These are phyloP conservation scores for Campylomormyrus tamandua DNA, from an alignment of 2,113 vertebrate species.

Conservation along the genomic window DNA sequence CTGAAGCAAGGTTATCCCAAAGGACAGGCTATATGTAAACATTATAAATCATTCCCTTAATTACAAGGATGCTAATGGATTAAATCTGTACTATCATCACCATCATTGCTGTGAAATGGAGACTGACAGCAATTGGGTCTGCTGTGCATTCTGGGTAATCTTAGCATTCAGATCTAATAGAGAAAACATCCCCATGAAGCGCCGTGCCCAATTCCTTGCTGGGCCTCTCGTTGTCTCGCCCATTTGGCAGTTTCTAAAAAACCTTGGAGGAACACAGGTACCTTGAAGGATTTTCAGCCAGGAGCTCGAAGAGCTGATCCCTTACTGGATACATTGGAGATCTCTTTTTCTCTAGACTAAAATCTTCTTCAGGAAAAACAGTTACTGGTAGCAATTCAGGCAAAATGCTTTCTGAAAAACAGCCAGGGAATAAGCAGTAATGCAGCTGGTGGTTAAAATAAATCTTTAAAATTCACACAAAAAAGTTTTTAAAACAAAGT, in stretches of 20 bases:
- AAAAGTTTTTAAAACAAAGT: background rate
- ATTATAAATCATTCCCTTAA: background rate
- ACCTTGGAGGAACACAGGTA: background rate
- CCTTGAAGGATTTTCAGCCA: background rate
- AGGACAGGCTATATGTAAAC: background rate
- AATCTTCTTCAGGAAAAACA: background rate
- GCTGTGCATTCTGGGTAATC: background rate
- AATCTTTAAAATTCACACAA: background rate
- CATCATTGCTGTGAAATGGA: background rate
- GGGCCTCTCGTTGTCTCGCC: background rate
- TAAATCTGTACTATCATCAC: background rate
- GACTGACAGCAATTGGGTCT: background rate
- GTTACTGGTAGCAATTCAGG: background rate
- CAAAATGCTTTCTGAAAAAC: background rate
- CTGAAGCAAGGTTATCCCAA: background rate
- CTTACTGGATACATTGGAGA: background rate
- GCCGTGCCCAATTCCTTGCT: background rate
- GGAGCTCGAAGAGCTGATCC: background rate
- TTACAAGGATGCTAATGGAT: background rate
- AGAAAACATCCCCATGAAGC: background rate
- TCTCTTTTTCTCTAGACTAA: background rate
- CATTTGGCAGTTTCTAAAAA: background rate
- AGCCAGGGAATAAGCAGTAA: background rate
- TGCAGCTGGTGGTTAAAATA: background rate
- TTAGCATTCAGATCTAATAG: background rate